These are phyloP conservation scores for Odobenus rosmarus DNA, from an alignment of 2,113 vertebrate species.

Conservation along the genomic window DNA sequence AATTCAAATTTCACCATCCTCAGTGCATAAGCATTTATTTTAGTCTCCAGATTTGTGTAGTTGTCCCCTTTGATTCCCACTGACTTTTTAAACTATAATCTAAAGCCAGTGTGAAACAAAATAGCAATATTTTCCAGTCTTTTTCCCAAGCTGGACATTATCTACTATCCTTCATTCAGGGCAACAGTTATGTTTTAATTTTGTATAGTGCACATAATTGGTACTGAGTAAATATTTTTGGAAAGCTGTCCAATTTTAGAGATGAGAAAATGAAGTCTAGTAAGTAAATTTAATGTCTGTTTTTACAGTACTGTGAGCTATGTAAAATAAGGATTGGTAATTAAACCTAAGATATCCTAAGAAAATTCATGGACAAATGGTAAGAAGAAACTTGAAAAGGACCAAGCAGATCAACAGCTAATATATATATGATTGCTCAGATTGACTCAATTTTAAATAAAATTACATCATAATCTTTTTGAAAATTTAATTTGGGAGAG, in stretches of 20 bases:
- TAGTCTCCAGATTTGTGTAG: background rate
- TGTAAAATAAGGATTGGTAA: background rate
- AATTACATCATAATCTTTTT: background rate
- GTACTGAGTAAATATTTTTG: slow-evolving; percentile 9
- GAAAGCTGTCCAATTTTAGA: background rate
- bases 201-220: background rate
- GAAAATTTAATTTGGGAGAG: background rate
- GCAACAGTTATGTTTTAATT: background rate
- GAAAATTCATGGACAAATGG: background rate
- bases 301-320: background rate
- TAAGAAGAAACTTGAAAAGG: background rate
- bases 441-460: background rate
- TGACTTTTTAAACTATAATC: background rate
- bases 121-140: background rate
- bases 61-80: rapidly evolving
- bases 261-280: slow-evolving; percentile 32
- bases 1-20: background rate
- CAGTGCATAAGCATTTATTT: background rate
- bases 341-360: background rate
- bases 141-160: background rate
- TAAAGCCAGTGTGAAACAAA: background rate
- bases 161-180: background rate
- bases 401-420: background rate
- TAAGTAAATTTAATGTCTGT: background rate
- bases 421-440: background rate